phyloP scores from a whole-genome alignment of 1,140 invertebrate genomes.

The Drosophila melanogaster region Release_6_plus_ISO1_MT NC_004354.4:9301501-9302000 shows the following conservation, averaged over 20 bases:
- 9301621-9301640: too few relatives aligned
- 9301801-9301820: slow-evolving; percentile 23
- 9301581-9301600: background rate
- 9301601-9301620: background rate
- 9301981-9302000: slow-evolving; percentile 85
- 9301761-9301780: slow-evolving; percentile 17
- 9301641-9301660: slow-evolving; percentile 31
- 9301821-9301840: background rate
- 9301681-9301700: slow-evolving; percentile 73
- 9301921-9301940: too few relatives aligned
- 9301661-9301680: slow-evolving; percentile 67
- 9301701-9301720: slow-evolving; percentile 58
- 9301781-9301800: slow-evolving; percentile 57
- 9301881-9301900: background rate
- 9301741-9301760: slow-evolving; percentile 1
- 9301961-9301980: slow-evolving; percentile 80
- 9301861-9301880: too few relatives aligned
- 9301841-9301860: too few relatives aligned
- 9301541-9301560: slow-evolving; percentile 59
- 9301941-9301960: too few relatives aligned
- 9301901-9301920: too few relatives aligned
- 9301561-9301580: slow-evolving; percentile 44
- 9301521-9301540: slow-evolving; percentile 48
- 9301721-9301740: slow-evolving; percentile 58
- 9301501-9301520: slow-evolving; percentile 51